Base-by-base conservation (phyloP, 2,888 invertebrate genomes). In the Parasteatoda lunata region DNA sequence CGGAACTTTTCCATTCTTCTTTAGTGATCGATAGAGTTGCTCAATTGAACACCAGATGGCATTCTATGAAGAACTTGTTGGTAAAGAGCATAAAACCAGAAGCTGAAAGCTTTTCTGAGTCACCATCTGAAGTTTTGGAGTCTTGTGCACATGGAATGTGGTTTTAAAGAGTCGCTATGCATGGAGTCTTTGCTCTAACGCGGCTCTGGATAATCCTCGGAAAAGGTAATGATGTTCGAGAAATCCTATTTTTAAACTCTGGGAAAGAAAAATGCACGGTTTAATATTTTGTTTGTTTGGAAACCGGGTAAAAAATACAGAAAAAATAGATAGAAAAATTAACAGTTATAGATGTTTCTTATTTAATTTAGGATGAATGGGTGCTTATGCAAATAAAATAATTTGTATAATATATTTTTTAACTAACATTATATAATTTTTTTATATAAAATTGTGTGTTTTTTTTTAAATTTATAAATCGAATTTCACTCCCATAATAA, bases 191-290 rank as follows among this genome's bases (percentile, higher is more conserved):
- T 52, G 71, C 71, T 30, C 9, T 86, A 72, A 81, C 80, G 71
- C 77, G 85, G 52, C 85, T 86, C 80, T 80, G 85, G 85, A 86
- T 86, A 70, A 77, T 80, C 54, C 52, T 86, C 68, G 85, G 85
- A 77, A 71, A 77, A 86, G 85, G 85, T 86, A 77, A 30, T 30
- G 47, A 9, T n/a, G n/a, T 59, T 54, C 54, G 9, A 54, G 13
- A 54, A 54, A 11, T 59, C 59, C n/a, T 59, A 5, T 13, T 59
- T 59, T 59, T 59, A 13, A 4, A 7, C 59, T 3, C 59, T 7
- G 7, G n/a, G 30, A 30, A 30, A 30, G 30, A 30, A 30, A 30
- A 30, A 30, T 30, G 30, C 30, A 30, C 2, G 30, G 1, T 30
- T 30, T 30, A 30, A 30, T 30, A 30, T 30, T 30, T 30, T 30